phyloP scores from a whole-genome alignment of 2,113 vertebrate species.

The Chaenocephalus aceratus region DNA sequence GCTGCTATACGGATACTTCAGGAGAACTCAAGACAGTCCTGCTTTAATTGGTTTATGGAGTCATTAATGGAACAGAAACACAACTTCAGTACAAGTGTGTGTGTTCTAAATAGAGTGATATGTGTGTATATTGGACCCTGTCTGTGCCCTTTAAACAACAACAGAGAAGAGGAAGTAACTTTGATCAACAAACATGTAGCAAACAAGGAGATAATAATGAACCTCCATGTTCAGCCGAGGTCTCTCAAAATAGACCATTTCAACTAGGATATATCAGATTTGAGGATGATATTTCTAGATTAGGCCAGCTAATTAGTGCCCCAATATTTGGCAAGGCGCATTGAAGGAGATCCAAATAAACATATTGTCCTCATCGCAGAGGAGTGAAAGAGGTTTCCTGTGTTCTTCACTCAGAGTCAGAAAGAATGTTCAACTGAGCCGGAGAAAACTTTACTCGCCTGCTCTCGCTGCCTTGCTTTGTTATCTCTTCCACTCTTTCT shows the following conservation, averaged over 20 bases:
- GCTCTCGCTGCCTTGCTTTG: conserved; percentile 65
- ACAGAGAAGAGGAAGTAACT: conserved; percentile 73
- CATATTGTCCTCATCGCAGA: conserved; percentile 77
- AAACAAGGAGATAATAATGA: conserved; percentile 80
- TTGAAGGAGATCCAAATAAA: conserved; percentile 74
- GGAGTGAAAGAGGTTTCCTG: conserved; percentile 50
- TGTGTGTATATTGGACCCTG: conserved; percentile 60
- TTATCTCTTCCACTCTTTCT: conserved; percentile 64
- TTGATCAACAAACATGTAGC: conserved; percentile 82
- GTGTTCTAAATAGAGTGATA: background rate
- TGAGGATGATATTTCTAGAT: conserved; percentile 77
- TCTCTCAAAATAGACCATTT: conserved; percentile 79
- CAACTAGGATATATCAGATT: conserved; percentile 73
- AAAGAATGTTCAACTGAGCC: conserved; percentile 60
- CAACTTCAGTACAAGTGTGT: conserved; percentile 41
- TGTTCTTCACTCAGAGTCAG: conserved; percentile 65
- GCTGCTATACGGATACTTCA: conserved; percentile 53
- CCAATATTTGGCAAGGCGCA: conserved; percentile 61
- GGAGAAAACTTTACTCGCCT: conserved; percentile 68
- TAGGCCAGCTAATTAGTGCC: conserved; percentile 79
- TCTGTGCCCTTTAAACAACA: conserved; percentile 78
- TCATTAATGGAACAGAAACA: conserved; percentile 75
- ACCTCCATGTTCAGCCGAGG: conserved; percentile 71
- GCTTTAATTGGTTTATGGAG: conserved; percentile 75
- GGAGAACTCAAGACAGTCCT: conserved; percentile 62